Evolutionary conservation across 2,113 vertebrate genomes (phyloP), one percentile per base, ranked within the genome.

Genomic region (Alouatta palliata): DNA sequence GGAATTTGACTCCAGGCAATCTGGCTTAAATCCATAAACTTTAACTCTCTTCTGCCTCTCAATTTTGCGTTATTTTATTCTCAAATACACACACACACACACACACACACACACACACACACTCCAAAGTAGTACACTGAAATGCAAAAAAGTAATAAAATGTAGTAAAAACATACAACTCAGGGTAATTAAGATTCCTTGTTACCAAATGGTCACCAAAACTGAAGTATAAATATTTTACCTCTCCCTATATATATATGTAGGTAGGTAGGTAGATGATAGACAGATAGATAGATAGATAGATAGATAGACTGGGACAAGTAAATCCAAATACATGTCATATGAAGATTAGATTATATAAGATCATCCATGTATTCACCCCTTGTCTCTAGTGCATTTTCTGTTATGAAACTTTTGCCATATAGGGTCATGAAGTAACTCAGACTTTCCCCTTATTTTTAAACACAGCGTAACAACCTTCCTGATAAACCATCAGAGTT

Each of bases 311-410:
- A 17, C 4, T 32, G 20, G 14, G 12, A 75, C 52, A 85, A 56
- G 8, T 91, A 54, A 96, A 45, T 70, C n/a, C 17, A 45, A 87
- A 30, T 47, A 71, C 21, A 52, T 35, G 61, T 70, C 40, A 90
- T 25, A 45, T 87, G n/a, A 66, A 93, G 85, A 82, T 94, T 14
- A 79, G 21, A 86, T 85, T 91, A 64, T 35, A 17, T 79, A 93
- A 87, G 8, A 80, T 73, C 35, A 80, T 45, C 40, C 66, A 83
- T 77, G 35, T 14, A 83, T 37, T 85, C 17, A 80, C 6, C 40
- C 52, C 23, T 80, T 27, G 19, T 82, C 76, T 87, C 17, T 25
- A 73, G 17, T 25, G 81, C 10, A 32, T 23, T 88, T 23, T 17
- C 43, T 75, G 3, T 17, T 56, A 91, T 54, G 6, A 91, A 90